phyloP scores from a whole-genome alignment of 2,888 invertebrate genomes.

The Hermaeophaga mercurialis region DNA sequence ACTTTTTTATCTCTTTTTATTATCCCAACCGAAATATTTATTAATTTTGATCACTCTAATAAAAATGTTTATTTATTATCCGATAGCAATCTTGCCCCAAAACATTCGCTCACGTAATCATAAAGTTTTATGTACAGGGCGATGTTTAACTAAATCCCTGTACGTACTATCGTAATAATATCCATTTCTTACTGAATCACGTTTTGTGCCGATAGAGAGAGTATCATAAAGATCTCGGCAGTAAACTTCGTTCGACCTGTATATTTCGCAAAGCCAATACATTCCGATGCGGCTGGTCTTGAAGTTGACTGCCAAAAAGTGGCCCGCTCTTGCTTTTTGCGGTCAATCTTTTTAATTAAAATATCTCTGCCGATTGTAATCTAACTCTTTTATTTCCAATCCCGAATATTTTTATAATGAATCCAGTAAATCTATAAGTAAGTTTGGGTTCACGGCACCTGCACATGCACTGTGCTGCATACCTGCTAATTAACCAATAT shows the following conservation, averaged over 20 bases:
- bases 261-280: slow-evolving; percentile 5
- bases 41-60: no score
- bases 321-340: slow-evolving; percentile 36
- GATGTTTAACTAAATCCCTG: no score
- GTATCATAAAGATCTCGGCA: no score
- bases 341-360: slow-evolving; percentile 55
- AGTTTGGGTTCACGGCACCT: slow-evolving; percentile 35
- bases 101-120: no score
- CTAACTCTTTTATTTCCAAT: slow-evolving; percentile 45
- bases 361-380: slow-evolving; percentile 55
- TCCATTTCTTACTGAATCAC: no score
- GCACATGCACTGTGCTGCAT: slow-evolving; percentile 38
- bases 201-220: no score
- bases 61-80: no score
- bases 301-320: slow-evolving; percentile 23
- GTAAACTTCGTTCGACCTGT: background rate
- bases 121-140: no score
- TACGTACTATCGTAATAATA: no score
- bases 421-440: slow-evolving; percentile 45
- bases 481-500: slow-evolving; percentile 46
- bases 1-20: no score
- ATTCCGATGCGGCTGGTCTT: slow-evolving; percentile 17
- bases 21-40: no score
- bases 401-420: slow-evolving; percentile 48
- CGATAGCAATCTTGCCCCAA: no score